Percentiles rank a stretch among this genome's conserved stretches.
These are phyloP conservation scores for Neoascia interrupta DNA, from an alignment of 2,888 invertebrate species.

Conservation along the genomic window DNA sequence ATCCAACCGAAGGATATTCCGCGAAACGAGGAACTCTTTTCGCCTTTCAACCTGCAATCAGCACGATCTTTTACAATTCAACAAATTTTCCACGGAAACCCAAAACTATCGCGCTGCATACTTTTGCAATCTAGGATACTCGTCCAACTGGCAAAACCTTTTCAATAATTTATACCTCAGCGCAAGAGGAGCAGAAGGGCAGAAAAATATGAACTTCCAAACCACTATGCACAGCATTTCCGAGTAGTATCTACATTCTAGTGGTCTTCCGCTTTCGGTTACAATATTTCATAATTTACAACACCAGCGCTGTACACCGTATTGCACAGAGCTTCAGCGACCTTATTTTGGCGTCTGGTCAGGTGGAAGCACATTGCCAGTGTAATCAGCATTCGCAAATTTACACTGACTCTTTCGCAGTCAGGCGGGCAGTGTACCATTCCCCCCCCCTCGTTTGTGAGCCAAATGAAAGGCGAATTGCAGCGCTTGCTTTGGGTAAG, in stretches of 20 bases:
- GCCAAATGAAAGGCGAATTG: slow-evolving; percentile 43
- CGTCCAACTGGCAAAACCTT: slow-evolving; percentile 23
- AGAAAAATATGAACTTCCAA: slow-evolving; percentile 3
- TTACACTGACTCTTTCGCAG: not conserved
- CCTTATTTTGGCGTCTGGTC: slow-evolving; percentile 34
- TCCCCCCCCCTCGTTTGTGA: not conserved
- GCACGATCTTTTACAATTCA: slow-evolving; percentile 47
- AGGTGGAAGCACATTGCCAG: slow-evolving; percentile 43
- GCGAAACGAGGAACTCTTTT: too few relatives aligned
- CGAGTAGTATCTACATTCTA: too few relatives aligned
- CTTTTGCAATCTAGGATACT: slow-evolving; percentile 6
- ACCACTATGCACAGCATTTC: slow-evolving; percentile 14
- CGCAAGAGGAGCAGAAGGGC: slow-evolving; percentile 14
- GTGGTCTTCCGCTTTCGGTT: slow-evolving; percentile 20
- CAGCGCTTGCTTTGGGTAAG: slow-evolving; percentile 11
- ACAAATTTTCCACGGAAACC: slow-evolving; percentile 23
- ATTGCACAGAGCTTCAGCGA: slow-evolving; percentile 24
- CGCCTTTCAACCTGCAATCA: slow-evolving; percentile 48
- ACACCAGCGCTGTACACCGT: slow-evolving; percentile 15
- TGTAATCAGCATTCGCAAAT: slow-evolving; percentile 22
- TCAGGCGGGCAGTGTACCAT: not conserved
- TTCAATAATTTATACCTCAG: slow-evolving; percentile 25
- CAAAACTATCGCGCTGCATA: too few relatives aligned
- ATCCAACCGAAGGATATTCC: too few relatives aligned
- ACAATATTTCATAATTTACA: slow-evolving; percentile 61